These are phyloP conservation scores for Drosophila birchii DNA, from an alignment of 2,888 invertebrate species.

Conservation along the genomic window DNA sequence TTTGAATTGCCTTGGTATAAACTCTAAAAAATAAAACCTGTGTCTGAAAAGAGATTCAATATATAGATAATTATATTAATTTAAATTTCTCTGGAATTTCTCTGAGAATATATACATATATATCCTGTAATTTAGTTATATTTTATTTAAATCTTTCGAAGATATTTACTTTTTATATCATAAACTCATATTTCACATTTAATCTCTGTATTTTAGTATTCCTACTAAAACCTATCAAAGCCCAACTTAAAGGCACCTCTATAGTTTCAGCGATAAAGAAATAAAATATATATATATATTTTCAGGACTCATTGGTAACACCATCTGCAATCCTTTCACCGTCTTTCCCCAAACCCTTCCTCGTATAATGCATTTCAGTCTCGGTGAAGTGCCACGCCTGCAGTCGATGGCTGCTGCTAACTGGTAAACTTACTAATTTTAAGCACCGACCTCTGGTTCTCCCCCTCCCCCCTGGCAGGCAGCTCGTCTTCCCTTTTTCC, in stretches of 20 bases:
- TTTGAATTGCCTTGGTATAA: neutral
- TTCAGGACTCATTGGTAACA: constrained; percentile 9
- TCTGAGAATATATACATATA: neutral
- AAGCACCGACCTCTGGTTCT: constrained; percentile 29
- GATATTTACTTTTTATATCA: neutral
- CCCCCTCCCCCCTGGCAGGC: neutral
- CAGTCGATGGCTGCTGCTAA: constrained; percentile 53
- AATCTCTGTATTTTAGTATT: neutral
- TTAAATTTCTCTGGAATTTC: neutral
- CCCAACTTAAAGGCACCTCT: constrained; percentile 5
- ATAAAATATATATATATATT: neutral
- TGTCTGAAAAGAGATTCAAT: neutral
- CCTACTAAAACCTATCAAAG: neutral
- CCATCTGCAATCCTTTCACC: constrained; percentile 14
- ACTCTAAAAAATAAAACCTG: neutral
- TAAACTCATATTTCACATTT: neutral
- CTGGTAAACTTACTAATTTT: constrained; percentile 67
- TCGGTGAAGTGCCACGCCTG: constrained; percentile 22
- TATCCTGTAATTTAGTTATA: neutral
- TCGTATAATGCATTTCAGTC: constrained; percentile 64
- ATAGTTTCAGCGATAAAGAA: neutral
- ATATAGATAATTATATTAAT: neutral
- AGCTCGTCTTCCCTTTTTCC: neutral
- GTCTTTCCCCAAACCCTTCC: neutral
- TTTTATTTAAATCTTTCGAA: neutral